phyloP scores from a whole-genome alignment of 2,113 vertebrate genomes.

The Elephas maximus region DNA sequence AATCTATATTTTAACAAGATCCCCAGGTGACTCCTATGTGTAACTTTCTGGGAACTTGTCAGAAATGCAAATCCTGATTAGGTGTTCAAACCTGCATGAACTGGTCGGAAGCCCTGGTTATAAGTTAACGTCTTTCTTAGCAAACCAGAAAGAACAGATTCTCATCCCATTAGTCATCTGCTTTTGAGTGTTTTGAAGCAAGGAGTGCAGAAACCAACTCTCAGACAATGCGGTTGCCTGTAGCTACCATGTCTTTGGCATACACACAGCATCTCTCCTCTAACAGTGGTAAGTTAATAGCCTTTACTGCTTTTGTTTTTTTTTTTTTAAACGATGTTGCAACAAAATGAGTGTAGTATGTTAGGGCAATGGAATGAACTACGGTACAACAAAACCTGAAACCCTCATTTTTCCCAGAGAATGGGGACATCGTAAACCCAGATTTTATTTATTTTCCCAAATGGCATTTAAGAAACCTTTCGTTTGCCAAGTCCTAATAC shows the following conservation, averaged over 20 bases:
- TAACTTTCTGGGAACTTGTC: too few relatives aligned
- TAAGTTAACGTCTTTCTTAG: neutral
- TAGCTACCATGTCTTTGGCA: neutral
- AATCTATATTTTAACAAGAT: too few relatives aligned
- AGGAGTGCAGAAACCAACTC: neutral
- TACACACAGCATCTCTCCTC: neutral
- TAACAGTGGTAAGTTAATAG: neutral
- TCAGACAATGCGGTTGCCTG: neutral
- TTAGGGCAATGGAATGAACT: neutral
- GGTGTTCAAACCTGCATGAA: too few relatives aligned
- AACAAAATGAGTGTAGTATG: neutral
- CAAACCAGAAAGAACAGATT: neutral
- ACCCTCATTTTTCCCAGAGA: neutral
- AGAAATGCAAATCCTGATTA: too few relatives aligned
- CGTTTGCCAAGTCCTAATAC: neutral
- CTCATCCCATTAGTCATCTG: neutral
- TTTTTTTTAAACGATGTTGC: neutral
- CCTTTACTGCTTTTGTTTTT: neutral
- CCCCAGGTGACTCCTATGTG: too few relatives aligned
- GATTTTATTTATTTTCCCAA: conserved; percentile 56
- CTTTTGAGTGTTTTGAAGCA: neutral
- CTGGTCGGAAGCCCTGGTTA: too few relatives aligned
- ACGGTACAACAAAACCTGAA: conserved; percentile 22
- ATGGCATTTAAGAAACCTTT: neutral
- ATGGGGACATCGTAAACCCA: neutral